Conservation (phyloP, 2,113 vertebrate species). For the Cervus canadensis region DNA sequence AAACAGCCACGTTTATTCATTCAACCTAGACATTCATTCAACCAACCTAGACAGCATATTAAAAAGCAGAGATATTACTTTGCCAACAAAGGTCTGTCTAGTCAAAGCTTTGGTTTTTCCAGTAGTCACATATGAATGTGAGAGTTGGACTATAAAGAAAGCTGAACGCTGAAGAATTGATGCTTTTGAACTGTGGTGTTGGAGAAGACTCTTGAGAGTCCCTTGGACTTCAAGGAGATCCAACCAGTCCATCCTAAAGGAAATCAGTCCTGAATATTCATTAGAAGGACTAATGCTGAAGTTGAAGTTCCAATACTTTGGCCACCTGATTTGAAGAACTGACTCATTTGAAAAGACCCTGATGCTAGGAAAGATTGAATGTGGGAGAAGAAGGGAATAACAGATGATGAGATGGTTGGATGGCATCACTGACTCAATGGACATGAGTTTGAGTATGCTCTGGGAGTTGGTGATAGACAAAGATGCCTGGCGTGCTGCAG, state of each 20-base stretch:
- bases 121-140: not conserved
- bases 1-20: not conserved
- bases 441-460: not conserved
- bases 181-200: not conserved
- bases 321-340: not conserved
- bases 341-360: not conserved
- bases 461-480: not conserved
- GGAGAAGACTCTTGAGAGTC: not conserved
- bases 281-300: not conserved
- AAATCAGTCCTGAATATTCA: not conserved
- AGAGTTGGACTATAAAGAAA: not conserved
- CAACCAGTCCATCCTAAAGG: not conserved
- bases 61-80: not conserved
- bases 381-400: not conserved
- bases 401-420: not conserved
- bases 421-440: not conserved
- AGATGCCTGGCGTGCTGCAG: not conserved
- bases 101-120: not conserved
- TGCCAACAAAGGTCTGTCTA: not conserved
- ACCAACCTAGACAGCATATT: not conserved
- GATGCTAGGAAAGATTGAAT: not conserved
- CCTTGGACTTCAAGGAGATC: not conserved
- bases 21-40: not conserved
- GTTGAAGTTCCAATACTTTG: not conserved
- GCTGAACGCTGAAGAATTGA: accelerated